These are phyloP conservation scores for Nylanderia fulva DNA, from an alignment of 1,140 invertebrate species.

Conservation along the genomic window DNA sequence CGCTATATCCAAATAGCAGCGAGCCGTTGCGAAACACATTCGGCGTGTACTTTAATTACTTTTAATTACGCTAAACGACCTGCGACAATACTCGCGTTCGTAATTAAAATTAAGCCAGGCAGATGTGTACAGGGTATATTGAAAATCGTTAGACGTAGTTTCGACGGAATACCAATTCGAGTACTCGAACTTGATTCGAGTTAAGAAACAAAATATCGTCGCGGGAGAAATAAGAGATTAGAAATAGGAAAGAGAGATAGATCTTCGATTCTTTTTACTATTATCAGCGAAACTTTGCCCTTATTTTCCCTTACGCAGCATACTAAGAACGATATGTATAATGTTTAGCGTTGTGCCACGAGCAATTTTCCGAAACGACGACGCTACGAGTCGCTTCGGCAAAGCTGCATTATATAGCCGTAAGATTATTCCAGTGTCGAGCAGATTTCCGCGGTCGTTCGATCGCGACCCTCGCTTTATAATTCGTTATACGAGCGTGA, in stretches of 20 bases:
- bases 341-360: constrained; percentile 1
- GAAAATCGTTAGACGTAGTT: not conserved
- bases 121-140: not conserved
- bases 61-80: constrained; percentile 46
- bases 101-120: constrained; percentile 46
- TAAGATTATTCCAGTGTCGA: constrained; percentile 14
- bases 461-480: constrained; percentile 49
- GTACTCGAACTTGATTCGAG: not conserved
- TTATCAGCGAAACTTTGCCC: not conserved
- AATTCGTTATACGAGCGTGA: constrained; percentile 64
- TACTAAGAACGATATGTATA: not conserved
- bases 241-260: not conserved
- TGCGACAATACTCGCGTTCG: constrained; percentile 22
- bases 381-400: not conserved
- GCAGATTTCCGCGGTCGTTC: constrained; percentile 43
- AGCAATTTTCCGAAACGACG: constrained; percentile 49
- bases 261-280: not conserved
- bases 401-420: constrained; percentile 19
- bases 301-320: not conserved
- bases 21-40: not conserved
- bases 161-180: not conserved
- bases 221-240: no score
- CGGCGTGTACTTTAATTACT: constrained; percentile 45
- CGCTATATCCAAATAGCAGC: not conserved
- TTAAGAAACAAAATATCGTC: not conserved